phyloP scores from a whole-genome alignment of 1,140 invertebrate genomes.

The Lepidurus couesii region DNA sequence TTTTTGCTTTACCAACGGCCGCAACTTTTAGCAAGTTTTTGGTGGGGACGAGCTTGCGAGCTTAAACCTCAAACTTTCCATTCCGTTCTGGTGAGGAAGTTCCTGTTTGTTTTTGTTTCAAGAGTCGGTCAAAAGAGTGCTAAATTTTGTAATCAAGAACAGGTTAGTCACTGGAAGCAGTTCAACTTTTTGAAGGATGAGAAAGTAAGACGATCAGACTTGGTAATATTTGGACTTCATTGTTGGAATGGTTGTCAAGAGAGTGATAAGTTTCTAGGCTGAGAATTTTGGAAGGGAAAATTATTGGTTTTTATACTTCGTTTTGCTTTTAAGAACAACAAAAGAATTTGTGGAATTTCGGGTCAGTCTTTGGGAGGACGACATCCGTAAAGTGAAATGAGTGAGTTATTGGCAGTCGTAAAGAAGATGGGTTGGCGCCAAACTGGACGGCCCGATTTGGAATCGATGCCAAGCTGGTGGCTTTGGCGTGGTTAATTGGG shows the following conservation, averaged over 20 bases:
- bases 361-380: too few relatives aligned
- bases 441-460: neutral
- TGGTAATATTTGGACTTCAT: neutral
- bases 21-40: too few relatives aligned
- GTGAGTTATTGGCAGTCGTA: neutral
- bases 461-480: neutral
- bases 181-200: neutral
- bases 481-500: neutral
- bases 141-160: neutral
- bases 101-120: neutral
- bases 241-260: neutral
- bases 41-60: too few relatives aligned
- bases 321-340: too few relatives aligned
- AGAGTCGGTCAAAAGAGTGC: neutral
- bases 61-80: neutral
- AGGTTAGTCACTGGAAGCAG: neutral
- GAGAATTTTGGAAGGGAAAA: neutral
- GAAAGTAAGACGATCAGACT: neutral
- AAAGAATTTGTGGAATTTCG: too few relatives aligned
- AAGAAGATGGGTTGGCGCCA: neutral
- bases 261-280: neutral
- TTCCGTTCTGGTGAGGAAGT: neutral
- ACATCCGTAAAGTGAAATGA: too few relatives aligned
- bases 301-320: too few relatives aligned
- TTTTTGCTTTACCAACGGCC: too few relatives aligned